phyloP scores from a whole-genome alignment of 1,140 invertebrate species.

The Atta texana region DNA sequence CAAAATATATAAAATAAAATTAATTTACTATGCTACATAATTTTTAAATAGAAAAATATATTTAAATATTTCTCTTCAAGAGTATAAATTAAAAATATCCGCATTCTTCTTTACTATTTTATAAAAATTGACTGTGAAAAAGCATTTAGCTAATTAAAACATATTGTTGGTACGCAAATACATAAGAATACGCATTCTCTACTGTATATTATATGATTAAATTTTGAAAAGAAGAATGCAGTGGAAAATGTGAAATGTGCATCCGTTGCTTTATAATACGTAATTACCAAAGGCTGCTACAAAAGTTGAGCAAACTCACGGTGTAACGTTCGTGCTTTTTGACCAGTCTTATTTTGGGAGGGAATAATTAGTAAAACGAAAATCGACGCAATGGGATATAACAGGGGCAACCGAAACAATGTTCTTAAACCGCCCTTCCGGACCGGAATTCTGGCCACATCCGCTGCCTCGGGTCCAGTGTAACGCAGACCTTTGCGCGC shows the following conservation, averaged over 20 bases:
- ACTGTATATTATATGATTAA: not conserved
- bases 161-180: not conserved
- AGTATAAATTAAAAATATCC: not conserved
- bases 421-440: slow-evolving; percentile 70
- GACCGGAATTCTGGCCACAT: slow-evolving; percentile 69
- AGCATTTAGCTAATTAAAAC: slow-evolving; percentile 34
- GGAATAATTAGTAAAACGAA: slow-evolving; percentile 58
- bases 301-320: slow-evolving; percentile 45
- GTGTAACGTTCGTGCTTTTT: slow-evolving; percentile 20
- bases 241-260: slow-evolving; percentile 7
- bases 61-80: not conserved
- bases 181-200: not conserved
- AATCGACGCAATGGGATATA: slow-evolving; percentile 47
- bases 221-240: slow-evolving; percentile 21
- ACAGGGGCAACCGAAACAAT: slow-evolving; percentile 52
- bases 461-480: slow-evolving; percentile 43
- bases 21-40: not conserved
- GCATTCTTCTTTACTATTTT: not conserved
- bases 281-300: slow-evolving; percentile 31
- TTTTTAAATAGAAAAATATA: not conserved
- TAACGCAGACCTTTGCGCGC: slow-evolving; percentile 47
- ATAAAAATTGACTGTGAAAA: slow-evolving; percentile 3
- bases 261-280: slow-evolving; percentile 29
- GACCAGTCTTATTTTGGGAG: slow-evolving; percentile 30
- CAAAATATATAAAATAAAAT: not conserved